Percentiles rank a stretch among this genome's conserved stretches.
phyloP scores from a whole-genome alignment of 2,797 vertebrate genomes.

The Oophaga sylvatica region DNA sequence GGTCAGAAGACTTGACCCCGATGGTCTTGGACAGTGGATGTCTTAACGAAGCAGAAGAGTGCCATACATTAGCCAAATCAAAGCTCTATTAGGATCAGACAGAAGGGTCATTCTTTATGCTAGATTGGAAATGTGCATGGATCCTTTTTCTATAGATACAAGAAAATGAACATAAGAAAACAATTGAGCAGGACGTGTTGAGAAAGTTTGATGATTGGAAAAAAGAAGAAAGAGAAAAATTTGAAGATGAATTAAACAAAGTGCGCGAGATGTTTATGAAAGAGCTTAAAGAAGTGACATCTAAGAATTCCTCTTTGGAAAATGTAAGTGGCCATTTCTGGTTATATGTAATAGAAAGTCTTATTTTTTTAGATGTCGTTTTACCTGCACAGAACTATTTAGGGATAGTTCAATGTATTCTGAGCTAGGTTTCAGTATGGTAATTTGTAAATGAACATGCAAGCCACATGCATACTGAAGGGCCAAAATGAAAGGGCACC shows the following conservation, averaged over 20 bases:
- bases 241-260: slow-evolving; percentile 85
- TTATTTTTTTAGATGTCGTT: no score
- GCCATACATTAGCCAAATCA: no score
- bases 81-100: no score
- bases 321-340: slow-evolving; percentile 70
- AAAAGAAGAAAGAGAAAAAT: slow-evolving; percentile 84
- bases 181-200: slow-evolving; percentile 82
- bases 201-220: slow-evolving; percentile 87
- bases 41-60: no score
- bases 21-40: no score
- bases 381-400: no score
- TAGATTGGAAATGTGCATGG: background rate
- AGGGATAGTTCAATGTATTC: no score
- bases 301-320: slow-evolving; percentile 81
- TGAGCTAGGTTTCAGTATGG: no score
- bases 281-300: slow-evolving; percentile 86
- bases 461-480: no score
- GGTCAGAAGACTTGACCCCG: no score
- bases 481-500: no score
- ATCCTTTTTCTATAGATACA: slow-evolving; percentile 65
- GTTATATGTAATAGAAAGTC: background rate
- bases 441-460: no score
- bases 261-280: slow-evolving; percentile 86
- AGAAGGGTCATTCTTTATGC: background rate
- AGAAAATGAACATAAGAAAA: slow-evolving; percentile 85